A percentile compares a stretch with the other conserved stretches of the same genome.
These are phyloP conservation scores for Camptogramma bilineatum DNA, from an alignment of 2,888 invertebrate species.

Conservation along the genomic window DNA sequence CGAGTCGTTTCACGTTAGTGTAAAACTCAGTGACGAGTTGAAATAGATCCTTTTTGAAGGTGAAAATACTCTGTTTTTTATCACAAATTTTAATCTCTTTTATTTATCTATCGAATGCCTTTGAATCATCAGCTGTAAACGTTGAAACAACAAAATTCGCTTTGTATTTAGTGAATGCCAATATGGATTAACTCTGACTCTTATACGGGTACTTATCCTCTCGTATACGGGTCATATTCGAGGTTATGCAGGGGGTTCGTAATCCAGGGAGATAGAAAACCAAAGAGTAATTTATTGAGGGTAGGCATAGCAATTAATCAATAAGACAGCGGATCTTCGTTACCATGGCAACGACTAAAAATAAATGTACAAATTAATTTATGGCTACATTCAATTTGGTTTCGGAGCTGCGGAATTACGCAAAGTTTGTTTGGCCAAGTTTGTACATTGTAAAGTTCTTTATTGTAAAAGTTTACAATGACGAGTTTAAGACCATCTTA, in stretches of 20 bases:
- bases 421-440: background rate
- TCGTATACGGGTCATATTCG: conserved; percentile 20
- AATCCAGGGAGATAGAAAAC: conserved; percentile 40
- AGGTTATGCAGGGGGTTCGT: conserved; percentile 12
- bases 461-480: background rate
- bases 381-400: conserved; percentile 6
- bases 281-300: conserved; percentile 56
- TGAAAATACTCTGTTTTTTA: too few relatives aligned
- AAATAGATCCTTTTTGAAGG: too few relatives aligned
- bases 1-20: too few relatives aligned
- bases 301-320: conserved; percentile 67
- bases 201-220: conserved; percentile 23
- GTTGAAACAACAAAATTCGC: conserved; percentile 2
- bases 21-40: too few relatives aligned
- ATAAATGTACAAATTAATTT: conserved; percentile 46
- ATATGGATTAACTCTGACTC: conserved; percentile 35
- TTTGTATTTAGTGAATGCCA: conserved; percentile 26
- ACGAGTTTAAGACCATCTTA: background rate
- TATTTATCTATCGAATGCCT: too few relatives aligned
- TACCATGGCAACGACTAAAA: conserved; percentile 57
- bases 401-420: conserved; percentile 1
- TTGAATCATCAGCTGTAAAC: too few relatives aligned
- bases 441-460: background rate
- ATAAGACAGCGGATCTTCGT: conserved; percentile 63
- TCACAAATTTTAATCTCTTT: too few relatives aligned